Base-by-base conservation (phyloP, 2,888 invertebrate species). In the Eristalinus aeneus region DNA sequence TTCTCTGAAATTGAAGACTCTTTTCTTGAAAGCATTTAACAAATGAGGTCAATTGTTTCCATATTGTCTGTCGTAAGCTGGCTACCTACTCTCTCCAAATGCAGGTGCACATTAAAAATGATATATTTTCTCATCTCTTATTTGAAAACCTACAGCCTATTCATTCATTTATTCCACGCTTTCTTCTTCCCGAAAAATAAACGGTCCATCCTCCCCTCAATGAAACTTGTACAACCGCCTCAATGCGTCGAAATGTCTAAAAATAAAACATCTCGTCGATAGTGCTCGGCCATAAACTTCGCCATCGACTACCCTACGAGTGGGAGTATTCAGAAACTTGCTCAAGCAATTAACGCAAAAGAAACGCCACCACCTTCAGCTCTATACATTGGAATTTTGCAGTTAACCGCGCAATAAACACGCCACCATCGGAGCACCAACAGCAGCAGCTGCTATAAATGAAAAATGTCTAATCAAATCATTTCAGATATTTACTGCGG, bases 401-500 rank as follows among this genome's bases (percentile, higher is more conserved):
- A 73, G 22, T 53, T 34, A 58, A 22, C 22, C 6, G 53, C 16
- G 60, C 72, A 31, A 72, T 61, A 72, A 64, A 56, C 74, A 63
- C 34, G 11, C 20, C 10, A 34, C 23, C 12, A 22, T 20, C 46
- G 46, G 27, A 27, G 27, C 27, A 5, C 27, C 27, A 27, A 27
- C 27, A 27, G 27, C 5, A 27, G 27, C 46, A 46, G 46, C 46
- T 16, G 16, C 46, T n/a, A 46, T 46, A 46, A 16, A 46, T 16
- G 20, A 68, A 34, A 69, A 36, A 46, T 31, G n/a, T 67, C 54
- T 46, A 67, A 53, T 39, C 39, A 60, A 67, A 46, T 54, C 6
- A 34, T 64, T 72, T 73, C 32, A 16, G 58, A 68, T 53, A 76
- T 76, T 53, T 74, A 60, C 58, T n/a, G 22, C 58, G 58, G 16